phyloP scores from a whole-genome alignment of 1,140 invertebrate species.

The Drosophila carrolli region DNA sequence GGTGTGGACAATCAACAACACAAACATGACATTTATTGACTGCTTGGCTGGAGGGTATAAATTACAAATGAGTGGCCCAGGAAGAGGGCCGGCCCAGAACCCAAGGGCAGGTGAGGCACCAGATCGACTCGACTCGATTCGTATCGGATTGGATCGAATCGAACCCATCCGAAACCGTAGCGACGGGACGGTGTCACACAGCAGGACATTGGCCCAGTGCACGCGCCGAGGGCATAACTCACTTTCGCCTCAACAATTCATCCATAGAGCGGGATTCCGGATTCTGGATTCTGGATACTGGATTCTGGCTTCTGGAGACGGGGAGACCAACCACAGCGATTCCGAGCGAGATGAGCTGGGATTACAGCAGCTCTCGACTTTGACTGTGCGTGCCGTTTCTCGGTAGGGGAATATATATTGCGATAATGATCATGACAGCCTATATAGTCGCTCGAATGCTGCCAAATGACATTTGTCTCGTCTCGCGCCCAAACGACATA shows the following conservation, averaged over 20 bases:
- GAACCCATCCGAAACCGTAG: conserved; percentile 12
- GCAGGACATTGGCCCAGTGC: conserved; percentile 73
- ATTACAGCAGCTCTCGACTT: conserved; percentile 35
- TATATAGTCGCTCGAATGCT: conserved; percentile 83
- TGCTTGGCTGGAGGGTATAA: conserved; percentile 79
- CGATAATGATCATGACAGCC: conserved; percentile 85
- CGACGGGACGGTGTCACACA: conserved; percentile 29
- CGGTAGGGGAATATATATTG: conserved; percentile 72
- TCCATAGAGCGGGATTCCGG: conserved; percentile 19
- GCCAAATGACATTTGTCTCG: conserved; percentile 83
- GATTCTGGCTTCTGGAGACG: conserved; percentile 2
- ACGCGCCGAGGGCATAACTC: conserved; percentile 60
- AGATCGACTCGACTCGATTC: not conserved
- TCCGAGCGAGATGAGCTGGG: conserved; percentile 40
- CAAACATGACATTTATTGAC: conserved; percentile 83
- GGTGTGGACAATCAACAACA: conserved; percentile 81
- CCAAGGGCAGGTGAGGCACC: conserved; percentile 1
- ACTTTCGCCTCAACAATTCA: conserved; percentile 52
- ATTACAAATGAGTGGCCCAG: conserved; percentile 62
- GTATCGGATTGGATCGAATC: not conserved
- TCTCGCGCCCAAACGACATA: conserved; percentile 12
- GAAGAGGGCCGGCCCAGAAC: conserved; percentile 10
- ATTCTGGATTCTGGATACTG: not conserved
- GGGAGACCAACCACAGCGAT: conserved; percentile 46
- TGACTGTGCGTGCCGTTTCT: conserved; percentile 34